Evolutionary conservation across 2,888 invertebrate species (phyloP), one percentile per base, ranked within the genome.

Genomic region (Drosophila neutralis): DNA sequence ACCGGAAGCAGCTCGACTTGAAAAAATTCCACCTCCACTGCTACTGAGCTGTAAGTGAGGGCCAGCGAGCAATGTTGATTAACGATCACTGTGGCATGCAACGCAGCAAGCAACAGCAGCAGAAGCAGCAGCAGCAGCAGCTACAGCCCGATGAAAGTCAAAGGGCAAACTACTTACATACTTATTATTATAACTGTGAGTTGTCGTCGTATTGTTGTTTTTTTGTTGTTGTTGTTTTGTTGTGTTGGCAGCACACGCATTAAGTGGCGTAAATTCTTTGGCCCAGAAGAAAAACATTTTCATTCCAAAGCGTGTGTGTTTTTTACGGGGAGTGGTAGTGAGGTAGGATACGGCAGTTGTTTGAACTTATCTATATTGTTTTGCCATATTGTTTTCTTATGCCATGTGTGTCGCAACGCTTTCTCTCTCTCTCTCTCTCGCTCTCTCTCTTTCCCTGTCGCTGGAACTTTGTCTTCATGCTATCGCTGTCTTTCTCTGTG

Each of bases 361-460:
- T 87, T 90, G 90, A 87, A 87, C 86, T 90, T 90, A 90, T 90
- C 86, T 87, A 90, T 90, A 90, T 87, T 87, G 90, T 87, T 88
- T 87, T 88, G 88, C 86, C 90, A 90, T 87, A 87, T 87, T 90
- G 88, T 90, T 90, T 85, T 87, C 86, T 76, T 90, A 83, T 89
- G 88, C 85, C 76, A 79, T 89, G 83, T 89, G 89, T 83, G 89
- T 86, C 71, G 63, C 83, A 71, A 52, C 52, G n/a, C 58, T 40
- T 36, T 51, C 62, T 40, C 36, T 53, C 56, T 13, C 62, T 40
- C 51, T 18, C 18, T 27, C 49, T 1, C 10, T 45, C 56, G 31
- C 35, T 24, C 52, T 51, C 35, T 24, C 48, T 54, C 58, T 58
- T 18, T 38, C 27, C 29, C n/a, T 36, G 15, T 29, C 51, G 40